These are phyloP conservation scores for Seladonia tumulorum DNA, from an alignment of 2,888 invertebrate genomes.

Conservation along the genomic window DNA sequence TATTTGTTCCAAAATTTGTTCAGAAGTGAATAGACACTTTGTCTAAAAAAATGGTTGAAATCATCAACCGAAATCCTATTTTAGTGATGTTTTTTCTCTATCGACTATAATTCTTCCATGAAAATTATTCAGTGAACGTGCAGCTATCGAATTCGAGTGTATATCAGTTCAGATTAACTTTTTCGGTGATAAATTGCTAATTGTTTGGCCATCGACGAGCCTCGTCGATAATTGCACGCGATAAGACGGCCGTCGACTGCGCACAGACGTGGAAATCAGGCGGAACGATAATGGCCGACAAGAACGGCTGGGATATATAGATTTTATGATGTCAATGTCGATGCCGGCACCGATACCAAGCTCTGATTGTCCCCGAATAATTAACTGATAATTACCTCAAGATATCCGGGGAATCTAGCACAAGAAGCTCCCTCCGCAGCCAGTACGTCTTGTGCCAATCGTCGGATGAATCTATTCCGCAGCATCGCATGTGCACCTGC, in stretches of 20 bases:
- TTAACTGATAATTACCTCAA: conserved; percentile 68
- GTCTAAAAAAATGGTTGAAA: too few relatives aligned
- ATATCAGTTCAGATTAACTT: not conserved
- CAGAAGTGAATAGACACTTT: not conserved
- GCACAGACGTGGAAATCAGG: conserved; percentile 13
- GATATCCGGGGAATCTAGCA: conserved; percentile 62
- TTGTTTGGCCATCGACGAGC: not conserved
- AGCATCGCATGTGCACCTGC: conserved; percentile 86
- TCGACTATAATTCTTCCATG: too few relatives aligned
- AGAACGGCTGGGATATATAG: conserved; percentile 26
- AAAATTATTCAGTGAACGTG: not conserved
- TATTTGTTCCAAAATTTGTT: too few relatives aligned
- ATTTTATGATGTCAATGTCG: conserved; percentile 29
- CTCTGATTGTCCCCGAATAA: conserved; percentile 46
- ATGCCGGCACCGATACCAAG: conserved; percentile 20
- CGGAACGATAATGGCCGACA: conserved; percentile 34
- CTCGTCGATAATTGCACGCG: not conserved
- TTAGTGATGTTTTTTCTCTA: too few relatives aligned
- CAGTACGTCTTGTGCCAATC: conserved; percentile 87
- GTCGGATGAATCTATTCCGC: conserved; percentile 85
- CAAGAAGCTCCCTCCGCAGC: conserved; percentile 85
- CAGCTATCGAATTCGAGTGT: not conserved
- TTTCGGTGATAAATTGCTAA: not conserved
- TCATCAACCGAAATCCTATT: too few relatives aligned
- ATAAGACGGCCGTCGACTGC: not conserved